Evolutionary conservation across 2,888 invertebrate genomes (phyloP).

Genomic region (Acanthococcus lagerstroemiae): DNA sequence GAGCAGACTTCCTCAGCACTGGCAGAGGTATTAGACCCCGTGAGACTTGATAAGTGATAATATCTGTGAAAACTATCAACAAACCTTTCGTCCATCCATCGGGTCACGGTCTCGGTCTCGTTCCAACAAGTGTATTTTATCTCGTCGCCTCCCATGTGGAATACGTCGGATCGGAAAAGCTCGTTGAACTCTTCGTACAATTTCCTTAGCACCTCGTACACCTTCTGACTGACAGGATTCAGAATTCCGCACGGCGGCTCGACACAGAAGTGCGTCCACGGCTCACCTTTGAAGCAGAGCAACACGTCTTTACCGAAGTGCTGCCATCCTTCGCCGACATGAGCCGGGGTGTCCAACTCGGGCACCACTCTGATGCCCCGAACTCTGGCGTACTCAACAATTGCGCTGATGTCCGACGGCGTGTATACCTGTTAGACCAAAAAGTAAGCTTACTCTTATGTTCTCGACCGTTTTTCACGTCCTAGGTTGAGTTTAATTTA

Average conservation of each 20-base stretch:
- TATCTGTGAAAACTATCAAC: neutral
- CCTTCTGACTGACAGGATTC: slow-evolving; percentile 61
- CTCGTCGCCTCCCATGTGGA: slow-evolving; percentile 73
- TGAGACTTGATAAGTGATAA: neutral
- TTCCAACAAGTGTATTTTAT: slow-evolving; percentile 61
- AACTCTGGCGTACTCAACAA: slow-evolving; percentile 57
- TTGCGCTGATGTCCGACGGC: slow-evolving; percentile 42
- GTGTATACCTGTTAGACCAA: slow-evolving; percentile 44
- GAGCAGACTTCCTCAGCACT: too few species aligned
- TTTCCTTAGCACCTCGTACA: slow-evolving; percentile 56
- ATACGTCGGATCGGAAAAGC: slow-evolving; percentile 40
- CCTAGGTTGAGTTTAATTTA: too few species aligned
- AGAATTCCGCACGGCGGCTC: slow-evolving; percentile 78
- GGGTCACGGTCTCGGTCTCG: slow-evolving; percentile 53
- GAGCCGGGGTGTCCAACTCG: slow-evolving; percentile 82
- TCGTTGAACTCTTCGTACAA: slow-evolving; percentile 47
- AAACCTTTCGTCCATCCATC: slow-evolving; percentile 50
- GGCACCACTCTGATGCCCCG: slow-evolving; percentile 76
- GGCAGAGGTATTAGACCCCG: too few species aligned
- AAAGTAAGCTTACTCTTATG: too few species aligned
- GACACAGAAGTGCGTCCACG: slow-evolving; percentile 53
- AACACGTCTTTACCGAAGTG: slow-evolving; percentile 35
- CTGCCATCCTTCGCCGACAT: slow-evolving; percentile 53
- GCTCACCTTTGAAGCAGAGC: slow-evolving; percentile 51
- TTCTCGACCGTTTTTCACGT: too few species aligned